Evolutionary conservation across 2,888 invertebrate species (phyloP).

Genomic region (Rhagonycha lutea): DNA sequence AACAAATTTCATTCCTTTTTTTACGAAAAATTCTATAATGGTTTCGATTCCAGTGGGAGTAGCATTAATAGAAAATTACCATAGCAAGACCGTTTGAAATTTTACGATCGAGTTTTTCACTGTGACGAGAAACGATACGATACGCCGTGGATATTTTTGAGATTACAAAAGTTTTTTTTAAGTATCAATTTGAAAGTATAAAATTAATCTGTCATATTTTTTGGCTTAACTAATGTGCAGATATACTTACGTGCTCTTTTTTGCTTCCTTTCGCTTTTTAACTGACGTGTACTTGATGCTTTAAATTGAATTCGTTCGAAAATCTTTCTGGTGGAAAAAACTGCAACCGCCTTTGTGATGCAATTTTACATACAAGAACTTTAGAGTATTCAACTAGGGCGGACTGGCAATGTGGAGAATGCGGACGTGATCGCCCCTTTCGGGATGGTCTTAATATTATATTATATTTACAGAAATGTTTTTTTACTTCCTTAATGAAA

Average conservation of each 20-base stretch:
- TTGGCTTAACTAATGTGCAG: background rate
- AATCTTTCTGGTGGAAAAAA: background rate
- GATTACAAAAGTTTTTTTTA: background rate
- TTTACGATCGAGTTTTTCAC: background rate
- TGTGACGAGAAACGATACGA: background rate
- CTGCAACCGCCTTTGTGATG: background rate
- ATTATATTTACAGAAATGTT: too few species aligned
- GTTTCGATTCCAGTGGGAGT: background rate
- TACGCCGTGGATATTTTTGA: background rate
- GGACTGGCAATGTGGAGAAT: background rate
- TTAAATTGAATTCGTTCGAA: background rate
- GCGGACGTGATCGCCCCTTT: background rate
- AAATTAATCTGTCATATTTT: background rate
- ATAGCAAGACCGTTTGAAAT: background rate
- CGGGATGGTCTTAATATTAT: too few species aligned
- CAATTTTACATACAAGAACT: background rate
- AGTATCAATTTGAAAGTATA: background rate
- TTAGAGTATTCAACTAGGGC: background rate
- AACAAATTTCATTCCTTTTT: background rate
- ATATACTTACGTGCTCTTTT: background rate
- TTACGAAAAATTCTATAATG: background rate
- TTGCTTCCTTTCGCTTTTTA: conserved; percentile 1
- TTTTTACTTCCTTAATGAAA: too few species aligned
- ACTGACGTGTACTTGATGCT: conserved; percentile 1
- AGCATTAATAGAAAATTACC: background rate